A percentile compares a stretch with the other conserved stretches of the same genome.
Evolutionary conservation across 2,888 invertebrate genomes (phyloP).

Genomic region (Metallyticus violacea): DNA sequence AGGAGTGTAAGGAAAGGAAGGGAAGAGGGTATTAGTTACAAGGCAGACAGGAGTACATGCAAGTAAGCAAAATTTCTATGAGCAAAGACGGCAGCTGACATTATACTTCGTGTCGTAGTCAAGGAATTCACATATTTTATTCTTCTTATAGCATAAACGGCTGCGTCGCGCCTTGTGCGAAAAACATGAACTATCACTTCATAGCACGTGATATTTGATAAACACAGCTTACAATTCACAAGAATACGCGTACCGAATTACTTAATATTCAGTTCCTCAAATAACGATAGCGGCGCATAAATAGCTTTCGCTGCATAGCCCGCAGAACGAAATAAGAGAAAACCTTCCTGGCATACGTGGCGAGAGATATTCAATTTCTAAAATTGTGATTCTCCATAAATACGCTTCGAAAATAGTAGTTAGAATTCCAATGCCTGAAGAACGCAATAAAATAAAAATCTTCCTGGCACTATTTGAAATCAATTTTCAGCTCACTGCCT

Average conservation of each 20-base stretch:
- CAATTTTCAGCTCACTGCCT: not conserved
- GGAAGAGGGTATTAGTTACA: too few relatives aligned
- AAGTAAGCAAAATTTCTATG: too few relatives aligned
- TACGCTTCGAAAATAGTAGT: too few relatives aligned
- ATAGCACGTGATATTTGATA: not conserved
- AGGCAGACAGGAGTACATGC: too few relatives aligned
- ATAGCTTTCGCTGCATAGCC: not conserved
- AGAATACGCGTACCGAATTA: too few relatives aligned
- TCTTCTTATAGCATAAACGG: too few relatives aligned
- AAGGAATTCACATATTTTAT: too few relatives aligned
- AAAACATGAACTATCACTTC: too few relatives aligned
- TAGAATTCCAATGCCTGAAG: not conserved
- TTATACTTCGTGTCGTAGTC: too few relatives aligned
- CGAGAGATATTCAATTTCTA: not conserved
- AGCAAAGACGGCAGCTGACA: too few relatives aligned
- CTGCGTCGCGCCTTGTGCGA: too few relatives aligned
- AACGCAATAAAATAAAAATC: not conserved
- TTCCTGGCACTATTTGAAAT: not conserved
- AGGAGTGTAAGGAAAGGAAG: too few relatives aligned
- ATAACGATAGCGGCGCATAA: not conserved
- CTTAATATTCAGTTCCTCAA: not conserved
- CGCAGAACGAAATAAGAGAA: not conserved
- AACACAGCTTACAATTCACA: not conserved
- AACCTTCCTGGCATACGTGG: not conserved
- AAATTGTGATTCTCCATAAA: not conserved